Percentiles rank a stretch among this genome's conserved stretches.
Conservation (phyloP, 2,797 vertebrate species). For the Vipera latastei region DNA sequence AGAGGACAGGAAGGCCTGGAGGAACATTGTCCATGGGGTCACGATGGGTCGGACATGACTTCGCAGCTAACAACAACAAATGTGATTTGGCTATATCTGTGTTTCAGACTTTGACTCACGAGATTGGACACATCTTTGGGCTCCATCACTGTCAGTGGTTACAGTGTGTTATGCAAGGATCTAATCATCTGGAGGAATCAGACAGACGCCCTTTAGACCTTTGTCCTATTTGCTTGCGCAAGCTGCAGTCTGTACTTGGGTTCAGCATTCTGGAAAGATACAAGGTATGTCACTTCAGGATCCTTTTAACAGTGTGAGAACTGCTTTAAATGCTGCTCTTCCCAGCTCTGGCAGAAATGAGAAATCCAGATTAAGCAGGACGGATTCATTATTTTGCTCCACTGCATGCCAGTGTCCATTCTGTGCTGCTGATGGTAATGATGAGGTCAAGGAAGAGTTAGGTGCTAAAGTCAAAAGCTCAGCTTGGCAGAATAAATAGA, state of each 20-base stretch:
- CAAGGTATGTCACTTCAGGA: conserved; percentile 50
- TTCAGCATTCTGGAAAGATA: conserved; percentile 68
- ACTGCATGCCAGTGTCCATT: too few species aligned
- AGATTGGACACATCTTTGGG: conserved; percentile 78
- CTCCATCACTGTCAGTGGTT: conserved; percentile 77
- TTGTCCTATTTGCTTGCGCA: conserved; percentile 74
- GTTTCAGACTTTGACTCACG: conserved; percentile 74
- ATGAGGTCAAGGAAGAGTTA: background rate
- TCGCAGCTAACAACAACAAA: too few species aligned
- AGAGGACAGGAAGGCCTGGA: too few species aligned
- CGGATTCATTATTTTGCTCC: background rate
- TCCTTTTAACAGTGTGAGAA: background rate
- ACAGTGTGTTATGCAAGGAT: conserved; percentile 78
- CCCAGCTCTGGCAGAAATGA: background rate
- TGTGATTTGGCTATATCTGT: background rate
- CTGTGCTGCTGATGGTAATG: background rate
- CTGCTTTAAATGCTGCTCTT: background rate
- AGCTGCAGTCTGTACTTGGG: conserved; percentile 67
- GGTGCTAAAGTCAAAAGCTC: background rate
- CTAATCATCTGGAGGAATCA: conserved; percentile 77
- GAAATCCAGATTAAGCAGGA: background rate
- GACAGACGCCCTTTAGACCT: conserved; percentile 70
- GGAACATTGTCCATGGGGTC: too few species aligned
- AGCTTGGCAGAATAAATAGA: background rate
- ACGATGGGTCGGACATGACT: too few species aligned